Evolutionary conservation across 1,140 invertebrate species (phyloP).

Genomic region (Atta texana): DNA sequence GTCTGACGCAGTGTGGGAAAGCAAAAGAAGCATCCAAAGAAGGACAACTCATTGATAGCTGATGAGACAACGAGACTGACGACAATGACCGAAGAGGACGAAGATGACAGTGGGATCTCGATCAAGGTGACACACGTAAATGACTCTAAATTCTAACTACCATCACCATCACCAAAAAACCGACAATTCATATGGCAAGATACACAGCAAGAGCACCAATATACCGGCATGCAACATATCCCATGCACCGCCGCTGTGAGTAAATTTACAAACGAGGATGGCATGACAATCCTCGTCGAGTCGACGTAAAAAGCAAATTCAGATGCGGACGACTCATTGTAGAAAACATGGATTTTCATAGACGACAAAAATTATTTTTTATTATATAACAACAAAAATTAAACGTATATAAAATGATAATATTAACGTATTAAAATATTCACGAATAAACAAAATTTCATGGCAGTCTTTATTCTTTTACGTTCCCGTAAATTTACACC

Average conservation of each 20-base stretch:
- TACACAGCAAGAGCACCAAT: slow-evolving; percentile 83
- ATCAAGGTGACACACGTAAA: slow-evolving; percentile 87
- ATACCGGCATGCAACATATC: slow-evolving; percentile 83
- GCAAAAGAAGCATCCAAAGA: slow-evolving; percentile 82
- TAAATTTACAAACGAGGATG: slow-evolving; percentile 75
- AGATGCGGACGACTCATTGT: slow-evolving; percentile 18
- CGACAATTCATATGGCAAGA: slow-evolving; percentile 76
- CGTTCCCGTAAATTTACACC: not conserved
- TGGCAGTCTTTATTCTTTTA: slow-evolving; percentile 2
- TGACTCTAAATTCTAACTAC: slow-evolving; percentile 84
- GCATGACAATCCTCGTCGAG: slow-evolving; percentile 64
- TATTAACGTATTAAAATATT: not conserved
- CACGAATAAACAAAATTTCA: not conserved
- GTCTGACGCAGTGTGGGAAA: slow-evolving; percentile 78
- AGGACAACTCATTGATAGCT: slow-evolving; percentile 77
- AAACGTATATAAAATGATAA: not conserved
- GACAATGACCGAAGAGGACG: slow-evolving; percentile 86
- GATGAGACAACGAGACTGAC: slow-evolving; percentile 84
- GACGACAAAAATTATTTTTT: slow-evolving; percentile 25
- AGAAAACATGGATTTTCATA: slow-evolving; percentile 28
- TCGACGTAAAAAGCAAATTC: slow-evolving; percentile 58
- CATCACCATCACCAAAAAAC: slow-evolving; percentile 76
- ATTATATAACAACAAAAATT: not conserved
- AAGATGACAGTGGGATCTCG: slow-evolving; percentile 87
- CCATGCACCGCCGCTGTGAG: slow-evolving; percentile 82